Percentiles rank a stretch among this genome's conserved stretches.
phyloP scores from a whole-genome alignment of 1,140 invertebrate genomes.

The Drosophila prosaltans region DNA sequence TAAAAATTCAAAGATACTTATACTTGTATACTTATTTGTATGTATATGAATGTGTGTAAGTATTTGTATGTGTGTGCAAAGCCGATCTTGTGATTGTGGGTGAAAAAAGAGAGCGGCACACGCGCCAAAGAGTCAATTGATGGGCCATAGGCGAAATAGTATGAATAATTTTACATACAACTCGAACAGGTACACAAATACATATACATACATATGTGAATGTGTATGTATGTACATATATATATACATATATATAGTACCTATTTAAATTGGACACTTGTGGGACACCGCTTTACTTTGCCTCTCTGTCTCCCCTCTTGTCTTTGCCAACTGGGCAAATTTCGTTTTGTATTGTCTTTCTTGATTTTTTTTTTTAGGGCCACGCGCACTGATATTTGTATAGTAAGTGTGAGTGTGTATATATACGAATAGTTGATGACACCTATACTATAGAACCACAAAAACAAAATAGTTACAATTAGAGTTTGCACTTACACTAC shows the following conservation, averaged over 20 bases:
- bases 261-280: constrained; percentile 64
- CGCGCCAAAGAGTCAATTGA: constrained; percentile 52
- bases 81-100: neutral
- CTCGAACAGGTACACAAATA: constrained; percentile 53
- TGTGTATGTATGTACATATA: constrained; percentile 17
- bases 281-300: constrained; percentile 7
- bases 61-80: neutral
- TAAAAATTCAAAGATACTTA: constrained; percentile 17
- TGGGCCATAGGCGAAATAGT: constrained; percentile 50
- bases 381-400: constrained; percentile 49
- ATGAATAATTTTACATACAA: constrained; percentile 55
- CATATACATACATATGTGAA: neutral
- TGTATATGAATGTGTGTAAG: constrained; percentile 19
- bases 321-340: constrained; percentile 58
- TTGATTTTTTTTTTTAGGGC: constrained; percentile 49
- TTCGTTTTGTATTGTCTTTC: constrained; percentile 36
- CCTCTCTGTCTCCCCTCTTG: constrained; percentile 19
- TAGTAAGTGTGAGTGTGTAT: constrained; percentile 12
- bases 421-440: constrained; percentile 20
- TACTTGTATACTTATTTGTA: constrained; percentile 15
- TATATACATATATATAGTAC: constrained; percentile 23
- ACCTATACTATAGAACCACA: neutral
- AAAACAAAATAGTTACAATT: neutral
- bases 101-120: constrained; percentile 59
- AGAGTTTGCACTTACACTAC: neutral